These are phyloP conservation scores for Venustaconcha ellipsiformis DNA, from an alignment of 1,140 invertebrate species.

Conservation along the genomic window DNA sequence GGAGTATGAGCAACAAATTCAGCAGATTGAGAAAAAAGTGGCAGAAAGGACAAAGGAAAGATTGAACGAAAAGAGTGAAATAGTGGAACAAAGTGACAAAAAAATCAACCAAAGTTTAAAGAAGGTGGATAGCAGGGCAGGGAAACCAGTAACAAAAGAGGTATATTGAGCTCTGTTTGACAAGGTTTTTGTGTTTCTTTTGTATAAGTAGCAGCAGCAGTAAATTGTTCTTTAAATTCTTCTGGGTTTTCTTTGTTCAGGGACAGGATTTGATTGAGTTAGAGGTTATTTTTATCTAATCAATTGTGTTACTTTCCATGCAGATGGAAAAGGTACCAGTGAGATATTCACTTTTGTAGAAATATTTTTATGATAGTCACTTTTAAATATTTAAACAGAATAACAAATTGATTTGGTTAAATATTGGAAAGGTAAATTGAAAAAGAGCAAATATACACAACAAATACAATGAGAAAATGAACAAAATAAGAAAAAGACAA, in stretches of 20 bases:
- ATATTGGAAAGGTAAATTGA: too few relatives aligned
- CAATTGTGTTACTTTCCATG: slow-evolving; percentile 98
- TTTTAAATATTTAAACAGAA: too few relatives aligned
- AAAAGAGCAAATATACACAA: too few relatives aligned
- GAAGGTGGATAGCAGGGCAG: slow-evolving; percentile 14
- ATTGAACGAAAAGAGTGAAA: slow-evolving; percentile 32
- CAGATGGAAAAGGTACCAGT: slow-evolving; percentile 85
- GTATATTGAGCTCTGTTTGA: background rate
- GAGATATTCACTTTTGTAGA: background rate
- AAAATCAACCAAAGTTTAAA: slow-evolving; percentile 15
- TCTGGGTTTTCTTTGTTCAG: too few relatives aligned
- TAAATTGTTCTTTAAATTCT: too few relatives aligned
- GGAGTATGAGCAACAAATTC: slow-evolving; percentile 50
- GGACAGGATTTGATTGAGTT: too few relatives aligned
- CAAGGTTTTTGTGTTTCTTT: background rate
- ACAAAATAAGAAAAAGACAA: too few relatives aligned
- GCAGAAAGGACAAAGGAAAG: slow-evolving; percentile 30
- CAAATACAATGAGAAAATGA: too few relatives aligned
- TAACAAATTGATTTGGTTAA: too few relatives aligned
- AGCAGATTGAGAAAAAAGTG: slow-evolving; percentile 43
- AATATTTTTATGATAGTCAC: too few relatives aligned
- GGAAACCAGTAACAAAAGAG: background rate
- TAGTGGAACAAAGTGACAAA: slow-evolving; percentile 14
- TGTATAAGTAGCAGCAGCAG: background rate
- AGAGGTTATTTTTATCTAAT: slow-evolving; percentile 97